Base-by-base conservation (phyloP, 2,797 vertebrate species). In the Sebastes melanostomus region DNA sequence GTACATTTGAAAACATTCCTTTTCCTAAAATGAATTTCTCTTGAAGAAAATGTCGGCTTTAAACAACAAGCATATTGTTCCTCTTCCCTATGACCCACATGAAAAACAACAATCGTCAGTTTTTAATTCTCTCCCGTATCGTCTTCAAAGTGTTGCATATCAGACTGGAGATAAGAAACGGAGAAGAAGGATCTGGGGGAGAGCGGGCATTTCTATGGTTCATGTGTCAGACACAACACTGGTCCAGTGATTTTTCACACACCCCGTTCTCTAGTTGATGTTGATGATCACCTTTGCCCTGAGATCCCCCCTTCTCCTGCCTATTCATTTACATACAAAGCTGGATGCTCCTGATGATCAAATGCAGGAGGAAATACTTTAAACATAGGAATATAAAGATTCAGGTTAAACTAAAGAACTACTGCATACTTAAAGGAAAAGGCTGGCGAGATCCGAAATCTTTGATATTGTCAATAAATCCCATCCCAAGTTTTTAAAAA, bases 121-220 rank as follows among this genome's bases (percentile, higher is more conserved):
- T 87, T 92, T 91, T 81, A 84, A 90, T 91, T 84, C 66, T 55
- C 72, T 74, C 78, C 73, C 72, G 10, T 82, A 82, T 93, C 84
- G 76, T 62, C 91, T 94, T 94, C 89, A 94, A 92, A 94, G 92
- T 79, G 72, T 75, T 69, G 61, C 72, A 72, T 91, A 94, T 93
- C 91, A 88, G 70, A 80, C 25, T 6, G 25, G 54, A 90, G 92
- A 94, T 92, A 94, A 93, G 86, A 88, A 67, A 55, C 69, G 61
- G 65, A 84, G 84, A 75, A 77, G 78, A 85, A 77, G 84, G 67
- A 87, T 78, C 68, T 81, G 84, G 90, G 89, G 87, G 92, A 91
- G 89, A 84, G 88, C 67, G 27, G 70, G 85, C 84, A 38, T 81
- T 79, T 75, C 69, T 82, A 89, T 78, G 66, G 82, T 77, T 89